Conservation (phyloP, 2,797 vertebrate species). For the Simalia tracyae region DNA sequence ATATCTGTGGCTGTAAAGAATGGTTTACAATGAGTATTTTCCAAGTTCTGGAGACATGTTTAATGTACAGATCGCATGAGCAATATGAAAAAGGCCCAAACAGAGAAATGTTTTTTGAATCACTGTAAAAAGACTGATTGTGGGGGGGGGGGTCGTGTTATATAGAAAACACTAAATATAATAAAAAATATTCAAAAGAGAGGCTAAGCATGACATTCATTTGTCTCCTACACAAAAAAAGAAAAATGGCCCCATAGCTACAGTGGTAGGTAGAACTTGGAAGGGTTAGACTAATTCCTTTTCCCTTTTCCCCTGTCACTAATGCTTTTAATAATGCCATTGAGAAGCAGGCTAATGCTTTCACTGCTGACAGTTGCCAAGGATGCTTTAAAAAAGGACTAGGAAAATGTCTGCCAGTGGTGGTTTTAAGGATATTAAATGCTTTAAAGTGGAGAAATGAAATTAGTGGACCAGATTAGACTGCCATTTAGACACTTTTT, state of each 20-base stretch:
- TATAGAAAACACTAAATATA: slow-evolving; percentile 80
- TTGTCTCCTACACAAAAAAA: slow-evolving; percentile 19
- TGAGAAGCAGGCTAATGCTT: background rate
- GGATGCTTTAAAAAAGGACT: background rate
- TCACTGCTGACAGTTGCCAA: slow-evolving; percentile 13
- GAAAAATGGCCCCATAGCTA: background rate
- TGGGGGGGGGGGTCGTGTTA: slow-evolving; percentile 61
- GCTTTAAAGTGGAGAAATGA: background rate
- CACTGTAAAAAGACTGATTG: slow-evolving; percentile 74
- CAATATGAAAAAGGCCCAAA: slow-evolving; percentile 71
- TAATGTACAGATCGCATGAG: slow-evolving; percentile 75
- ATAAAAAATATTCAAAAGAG: slow-evolving; percentile 76
- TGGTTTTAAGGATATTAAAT: slow-evolving; percentile 8
- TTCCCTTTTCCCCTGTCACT: background rate
- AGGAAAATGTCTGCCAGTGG: slow-evolving; percentile 6
- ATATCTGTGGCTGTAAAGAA: slow-evolving; percentile 55
- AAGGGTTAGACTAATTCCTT: background rate
- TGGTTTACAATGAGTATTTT: slow-evolving; percentile 57
- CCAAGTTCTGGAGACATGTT: slow-evolving; percentile 55
- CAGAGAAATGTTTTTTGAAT: slow-evolving; percentile 69
- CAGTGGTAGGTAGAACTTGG: background rate
- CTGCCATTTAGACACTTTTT: background rate
- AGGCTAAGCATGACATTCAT: background rate
- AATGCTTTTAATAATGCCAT: background rate
- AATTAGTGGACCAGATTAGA: background rate